A percentile compares a stretch with the other conserved stretches of the same genome.
Evolutionary conservation across 2,797 vertebrate genomes (phyloP).

Genomic region (Sarcophilus harrisii): DNA sequence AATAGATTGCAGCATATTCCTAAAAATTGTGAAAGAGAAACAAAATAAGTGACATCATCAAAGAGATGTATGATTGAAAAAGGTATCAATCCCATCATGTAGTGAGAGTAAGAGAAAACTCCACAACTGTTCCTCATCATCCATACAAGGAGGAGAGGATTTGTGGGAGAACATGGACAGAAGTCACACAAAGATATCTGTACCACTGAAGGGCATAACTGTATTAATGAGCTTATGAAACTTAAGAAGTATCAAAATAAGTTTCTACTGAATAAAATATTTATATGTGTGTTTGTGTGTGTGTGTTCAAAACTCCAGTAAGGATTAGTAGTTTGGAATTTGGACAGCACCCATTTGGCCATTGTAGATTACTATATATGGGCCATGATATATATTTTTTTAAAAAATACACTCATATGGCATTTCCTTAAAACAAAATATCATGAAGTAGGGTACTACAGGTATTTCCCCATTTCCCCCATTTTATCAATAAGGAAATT

Average conservation of each 20-base stretch:
- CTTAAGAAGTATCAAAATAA: not conserved
- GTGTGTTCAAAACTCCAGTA: not conserved
- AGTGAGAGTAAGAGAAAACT: not conserved
- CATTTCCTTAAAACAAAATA: too few relatives aligned
- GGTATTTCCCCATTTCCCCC: not conserved
- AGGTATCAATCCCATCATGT: not conserved
- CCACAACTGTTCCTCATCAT: not conserved
- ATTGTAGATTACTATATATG: not conserved
- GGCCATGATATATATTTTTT: not conserved
- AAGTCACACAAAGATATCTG: not conserved
- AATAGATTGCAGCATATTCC: too few relatives aligned
- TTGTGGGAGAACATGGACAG: not conserved
- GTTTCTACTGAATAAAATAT: not conserved
- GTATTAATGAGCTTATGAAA: not conserved
- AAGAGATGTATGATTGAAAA: not conserved
- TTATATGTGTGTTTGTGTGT: not conserved
- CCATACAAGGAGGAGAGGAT: not conserved
- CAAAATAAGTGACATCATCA: not conserved
- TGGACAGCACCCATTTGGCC: not conserved
- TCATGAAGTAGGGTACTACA: not conserved
- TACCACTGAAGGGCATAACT: not conserved
- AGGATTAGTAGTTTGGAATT: not conserved
- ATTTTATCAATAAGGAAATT: not conserved
- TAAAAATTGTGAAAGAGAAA: not conserved
- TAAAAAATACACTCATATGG: not conserved